Base-by-base conservation (phyloP, 2,888 invertebrate genomes). In the Lepidocyrtinus sp. region DNA sequence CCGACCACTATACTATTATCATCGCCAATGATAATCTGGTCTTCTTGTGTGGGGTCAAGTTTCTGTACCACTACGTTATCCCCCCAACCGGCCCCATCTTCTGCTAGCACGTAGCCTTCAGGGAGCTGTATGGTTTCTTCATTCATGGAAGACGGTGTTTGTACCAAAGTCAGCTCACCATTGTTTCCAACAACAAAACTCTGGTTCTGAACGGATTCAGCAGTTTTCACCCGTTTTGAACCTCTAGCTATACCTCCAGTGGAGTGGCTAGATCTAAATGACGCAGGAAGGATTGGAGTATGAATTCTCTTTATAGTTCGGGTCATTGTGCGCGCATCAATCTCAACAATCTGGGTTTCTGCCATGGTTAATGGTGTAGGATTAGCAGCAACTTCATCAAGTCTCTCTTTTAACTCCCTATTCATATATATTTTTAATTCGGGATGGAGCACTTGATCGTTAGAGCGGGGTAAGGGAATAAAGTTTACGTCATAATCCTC, bases 341-440 rank as follows among this genome's bases (percentile, higher is more conserved):
- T 62, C 17, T 68, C 68, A 2, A 75, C 62, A 61, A 75, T 68
- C 21, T 68, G 68, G 19, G 68, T 68, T 1, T 68, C 19, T 62
- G 45, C 69, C 7, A 67, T 75, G 15, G 68, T 19, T 3, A 65
- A 62, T 21, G 75, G 68, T 7, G 15, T 12, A n/a, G 75, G 75
- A 46, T 75, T 61, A 0, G 75, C 68, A 1, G 75, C 75, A 21
- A 75, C 65, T 24, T 75, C 75, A 26, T 75, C 75, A 12, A 75
- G 46, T 15, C 75, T 61, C 21, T 69, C 61, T 17, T 75, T 75
- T 7, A 75, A 21, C 12, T 75, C 75, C 9, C 21, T 25, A 22
- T 75, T 75, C 75, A 75, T 75, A 36, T 69, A 75, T 21, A 75
- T 69, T 25, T 22, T n/a, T 0, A 75, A 63, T 17, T 68, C 68